Percentiles rank a stretch among this genome's conserved stretches.
phyloP scores from a whole-genome alignment of 2,797 vertebrate species.

The Sphenodon punctatus region DNA sequence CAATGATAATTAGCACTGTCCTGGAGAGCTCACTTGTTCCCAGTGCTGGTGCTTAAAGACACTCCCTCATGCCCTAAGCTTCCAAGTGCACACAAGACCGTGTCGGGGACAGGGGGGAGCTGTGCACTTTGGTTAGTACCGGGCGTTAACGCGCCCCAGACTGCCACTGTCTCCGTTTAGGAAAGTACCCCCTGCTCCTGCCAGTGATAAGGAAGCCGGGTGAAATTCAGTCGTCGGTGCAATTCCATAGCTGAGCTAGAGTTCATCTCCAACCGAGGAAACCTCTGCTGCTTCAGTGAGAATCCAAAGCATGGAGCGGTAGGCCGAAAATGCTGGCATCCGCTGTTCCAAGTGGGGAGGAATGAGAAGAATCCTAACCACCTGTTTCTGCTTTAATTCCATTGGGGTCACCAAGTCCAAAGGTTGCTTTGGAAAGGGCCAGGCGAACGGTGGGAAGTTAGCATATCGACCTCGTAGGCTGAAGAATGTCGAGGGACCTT shows the following conservation, averaged over 20 bases:
- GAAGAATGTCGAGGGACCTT: not conserved
- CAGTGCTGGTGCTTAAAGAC: not conserved
- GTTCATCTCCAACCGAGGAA: accelerated
- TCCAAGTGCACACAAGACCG: too few species aligned
- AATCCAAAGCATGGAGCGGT: accelerated
- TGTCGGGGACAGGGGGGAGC: not conserved
- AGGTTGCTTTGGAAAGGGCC: not conserved
- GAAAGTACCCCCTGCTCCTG: not conserved
- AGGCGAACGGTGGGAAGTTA: accelerated
- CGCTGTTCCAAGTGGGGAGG: not conserved
- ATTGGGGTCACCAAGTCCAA: accelerated
- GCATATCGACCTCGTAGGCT: not conserved
- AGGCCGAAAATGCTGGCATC: not conserved
- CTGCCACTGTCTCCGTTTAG: not conserved
- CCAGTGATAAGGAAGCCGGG: not conserved
- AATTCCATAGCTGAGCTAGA: not conserved
- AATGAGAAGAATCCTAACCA: not conserved
- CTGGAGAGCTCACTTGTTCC: accelerated
- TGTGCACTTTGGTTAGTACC: not conserved
- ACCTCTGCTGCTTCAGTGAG: not conserved
- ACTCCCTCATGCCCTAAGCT: too few species aligned
- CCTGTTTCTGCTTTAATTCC: not conserved
- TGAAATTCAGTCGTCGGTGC: not conserved
- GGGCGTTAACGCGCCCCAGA: not conserved
- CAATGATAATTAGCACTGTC: not conserved